phyloP scores from a whole-genome alignment of 2,113 vertebrate genomes.

The Apodemus sylvaticus region DNA sequence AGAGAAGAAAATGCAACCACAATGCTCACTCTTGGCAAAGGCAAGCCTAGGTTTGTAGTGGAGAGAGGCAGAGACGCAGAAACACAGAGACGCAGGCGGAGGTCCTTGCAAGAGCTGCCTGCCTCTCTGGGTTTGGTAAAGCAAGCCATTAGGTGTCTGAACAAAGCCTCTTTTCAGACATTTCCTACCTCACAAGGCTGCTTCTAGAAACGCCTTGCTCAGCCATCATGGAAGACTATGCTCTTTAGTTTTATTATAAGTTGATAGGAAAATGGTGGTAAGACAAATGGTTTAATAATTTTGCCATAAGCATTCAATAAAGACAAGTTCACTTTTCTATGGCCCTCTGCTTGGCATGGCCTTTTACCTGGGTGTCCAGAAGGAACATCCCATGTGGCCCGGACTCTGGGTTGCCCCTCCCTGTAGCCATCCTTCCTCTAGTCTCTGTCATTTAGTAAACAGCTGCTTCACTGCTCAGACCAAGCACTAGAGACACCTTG shows the following conservation, averaged over 20 bases:
- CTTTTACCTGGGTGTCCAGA: not conserved
- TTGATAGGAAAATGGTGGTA: constrained; percentile 18
- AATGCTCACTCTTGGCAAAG: not conserved
- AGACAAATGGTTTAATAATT: constrained; percentile 32
- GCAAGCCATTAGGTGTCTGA: not conserved
- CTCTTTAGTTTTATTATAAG: constrained; percentile 3
- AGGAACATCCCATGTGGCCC: not conserved
- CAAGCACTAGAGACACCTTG: not conserved
- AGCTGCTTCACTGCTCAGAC: not conserved
- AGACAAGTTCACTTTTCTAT: not conserved
- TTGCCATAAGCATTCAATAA: not conserved
- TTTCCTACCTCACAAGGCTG: not conserved
- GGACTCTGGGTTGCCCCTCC: not conserved
- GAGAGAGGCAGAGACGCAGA: not conserved
- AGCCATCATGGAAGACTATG: not conserved
- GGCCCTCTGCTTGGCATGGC: not conserved
- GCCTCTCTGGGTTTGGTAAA: not conserved
- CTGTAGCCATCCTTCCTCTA: not conserved
- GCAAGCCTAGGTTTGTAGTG: not conserved
- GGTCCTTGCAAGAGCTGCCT: not conserved
- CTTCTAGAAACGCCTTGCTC: not conserved
- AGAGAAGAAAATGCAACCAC: not conserved
- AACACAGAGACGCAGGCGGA: not conserved
- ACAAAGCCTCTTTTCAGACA: not conserved
- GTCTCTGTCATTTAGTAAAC: not conserved